A percentile compares a stretch with the other conserved stretches of the same genome.
Conservation (phyloP, 1,140 invertebrate species). For the Zophobas morio region DNA sequence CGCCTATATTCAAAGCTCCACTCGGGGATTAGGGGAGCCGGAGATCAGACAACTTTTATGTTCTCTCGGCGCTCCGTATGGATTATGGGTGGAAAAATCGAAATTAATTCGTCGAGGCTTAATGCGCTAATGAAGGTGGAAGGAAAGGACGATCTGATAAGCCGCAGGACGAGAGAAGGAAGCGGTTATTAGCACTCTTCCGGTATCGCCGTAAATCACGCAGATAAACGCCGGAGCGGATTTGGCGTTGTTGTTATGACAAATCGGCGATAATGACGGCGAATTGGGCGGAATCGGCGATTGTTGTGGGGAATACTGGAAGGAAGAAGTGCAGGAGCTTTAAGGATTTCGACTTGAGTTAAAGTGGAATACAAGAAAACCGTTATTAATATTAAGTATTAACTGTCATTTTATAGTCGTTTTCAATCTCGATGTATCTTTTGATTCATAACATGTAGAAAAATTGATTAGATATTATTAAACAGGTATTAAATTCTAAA, state of each 20-base stretch:
- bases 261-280: slow-evolving; percentile 31
- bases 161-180: slow-evolving; percentile 53
- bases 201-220: slow-evolving; percentile 54
- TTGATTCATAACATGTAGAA: no score
- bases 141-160: slow-evolving; percentile 54
- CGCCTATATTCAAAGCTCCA: slow-evolving; percentile 58
- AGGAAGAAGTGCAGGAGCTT: no score
- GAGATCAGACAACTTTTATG: slow-evolving; percentile 26
- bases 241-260: slow-evolving; percentile 49
- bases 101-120: slow-evolving; percentile 21
- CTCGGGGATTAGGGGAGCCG: slow-evolving; percentile 59
- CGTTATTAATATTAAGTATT: no score
- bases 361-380: no score
- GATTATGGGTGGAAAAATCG: slow-evolving; percentile 20
- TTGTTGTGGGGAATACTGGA: no score
- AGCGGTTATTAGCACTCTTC: slow-evolving; percentile 55
- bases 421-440: no score
- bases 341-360: no score
- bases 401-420: no score
- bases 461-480: no score
- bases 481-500: no score
- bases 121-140: slow-evolving; percentile 27
- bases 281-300: not conserved
- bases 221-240: slow-evolving; percentile 47
- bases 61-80: not conserved